Base-by-base conservation (phyloP, 2,888 invertebrate species). In the Scaptomyza caliginosa region DNA sequence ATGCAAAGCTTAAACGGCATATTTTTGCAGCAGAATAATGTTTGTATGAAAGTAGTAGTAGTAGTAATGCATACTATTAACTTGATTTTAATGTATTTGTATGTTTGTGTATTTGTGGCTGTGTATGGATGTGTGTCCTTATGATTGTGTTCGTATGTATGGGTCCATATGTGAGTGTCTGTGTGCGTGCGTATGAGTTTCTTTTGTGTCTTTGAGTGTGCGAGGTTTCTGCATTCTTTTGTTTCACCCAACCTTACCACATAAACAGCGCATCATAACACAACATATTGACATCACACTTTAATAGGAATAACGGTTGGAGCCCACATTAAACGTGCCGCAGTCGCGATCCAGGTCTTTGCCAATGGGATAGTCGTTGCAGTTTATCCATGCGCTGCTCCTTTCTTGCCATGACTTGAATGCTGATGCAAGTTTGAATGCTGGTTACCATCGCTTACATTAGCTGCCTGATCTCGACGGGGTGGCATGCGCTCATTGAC, bases 401-500 rank as follows among this genome's bases (percentile, higher is more conserved):
- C 80, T 63, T 78, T 86, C 32, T 74, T 83, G 52, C 81, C 77
- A 46, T 75, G 74, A 66, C 71, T 88, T 38, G 74, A 79, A 46
- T 71, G 69, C 21, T 60, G 74, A 28, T 77, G 74, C 28, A 42
- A 73, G 57, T 78, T 77, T 34, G 57, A 67, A 50, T 72, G 76
- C 7, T 55, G 68, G 51, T 78, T 80, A 49, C 91, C 90, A 30
- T 90, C 91, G 59, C 78, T 88, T 63, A 94, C 93, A 48, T 93
- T 93, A 76, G 93, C 95, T 90, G 98, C 97, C 93, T 98, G 97
- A 46, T 87, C 82, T 43, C 98, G 94, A 82, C 98, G 93, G 26
- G 99, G 99, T 55, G 99, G 99, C 98, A 99, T 99, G 86, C 99
- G 95, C 93, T 99, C 99, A 93, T 99, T 99, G 92, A 99, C 97